phyloP scores from a whole-genome alignment of 2,888 invertebrate species.

The Poecilobothrus nobilitatus region DNA sequence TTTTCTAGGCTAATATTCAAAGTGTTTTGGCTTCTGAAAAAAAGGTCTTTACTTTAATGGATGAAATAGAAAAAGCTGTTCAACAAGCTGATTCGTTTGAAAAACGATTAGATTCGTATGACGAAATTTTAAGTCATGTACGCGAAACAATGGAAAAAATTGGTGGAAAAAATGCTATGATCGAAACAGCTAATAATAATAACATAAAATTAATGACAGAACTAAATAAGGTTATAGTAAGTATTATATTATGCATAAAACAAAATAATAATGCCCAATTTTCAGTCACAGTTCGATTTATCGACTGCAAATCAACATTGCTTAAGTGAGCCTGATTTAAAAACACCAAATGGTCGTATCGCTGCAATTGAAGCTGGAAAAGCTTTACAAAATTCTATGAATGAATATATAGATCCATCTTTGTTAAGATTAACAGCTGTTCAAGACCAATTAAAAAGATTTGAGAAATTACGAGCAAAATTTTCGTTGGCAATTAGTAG shows the following conservation, averaged over 20 bases:
- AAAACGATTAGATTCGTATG: conserved; percentile 65
- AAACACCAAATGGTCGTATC: conserved; percentile 52
- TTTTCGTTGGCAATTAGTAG: conserved; percentile 78
- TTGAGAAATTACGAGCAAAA: conserved; percentile 66
- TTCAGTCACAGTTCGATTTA: conserved; percentile 60
- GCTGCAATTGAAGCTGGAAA: conserved; percentile 62
- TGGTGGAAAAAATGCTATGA: conserved; percentile 80
- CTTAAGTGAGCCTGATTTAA: conserved; percentile 64
- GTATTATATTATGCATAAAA: conserved; percentile 29
- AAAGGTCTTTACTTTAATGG: conserved; percentile 66
- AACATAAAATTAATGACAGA: conserved; percentile 71
- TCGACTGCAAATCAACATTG: conserved; percentile 57
- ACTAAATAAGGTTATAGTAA: conserved; percentile 68
- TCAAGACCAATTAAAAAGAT: conserved; percentile 68
- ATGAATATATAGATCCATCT: conserved; percentile 56
- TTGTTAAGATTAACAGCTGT: conserved; percentile 62
- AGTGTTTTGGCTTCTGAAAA: conserved; percentile 85
- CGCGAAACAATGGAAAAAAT: conserved; percentile 84
- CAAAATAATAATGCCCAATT: conserved; percentile 12
- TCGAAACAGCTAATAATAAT: conserved; percentile 77
- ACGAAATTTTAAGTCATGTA: conserved; percentile 73
- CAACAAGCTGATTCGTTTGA: conserved; percentile 66
- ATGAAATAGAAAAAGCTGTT: conserved; percentile 69
- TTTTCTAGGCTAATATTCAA: conserved; percentile 67
- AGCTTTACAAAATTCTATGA: conserved; percentile 65